Conservation (phyloP, 2,888 invertebrate genomes). For the Heliconius ismenius region DNA sequence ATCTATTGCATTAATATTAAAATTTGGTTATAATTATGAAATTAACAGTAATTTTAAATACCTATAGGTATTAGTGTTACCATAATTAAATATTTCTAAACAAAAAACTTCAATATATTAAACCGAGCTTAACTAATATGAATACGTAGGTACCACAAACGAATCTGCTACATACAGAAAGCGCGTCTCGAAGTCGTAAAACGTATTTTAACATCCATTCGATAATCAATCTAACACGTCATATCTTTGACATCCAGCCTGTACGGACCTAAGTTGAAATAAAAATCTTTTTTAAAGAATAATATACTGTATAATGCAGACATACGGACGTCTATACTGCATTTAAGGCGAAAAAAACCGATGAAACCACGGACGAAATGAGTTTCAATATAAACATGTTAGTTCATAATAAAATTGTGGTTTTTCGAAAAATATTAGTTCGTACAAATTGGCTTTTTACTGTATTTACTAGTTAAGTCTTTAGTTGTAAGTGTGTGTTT, state of each 20-base stretch:
- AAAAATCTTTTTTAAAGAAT: conserved; percentile 47
- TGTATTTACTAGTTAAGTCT: background rate
- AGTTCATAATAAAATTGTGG: conserved; percentile 76
- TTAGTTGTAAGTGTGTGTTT: background rate
- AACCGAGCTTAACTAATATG: conserved; percentile 46
- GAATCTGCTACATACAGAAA: conserved; percentile 73
- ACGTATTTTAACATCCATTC: conserved; percentile 82
- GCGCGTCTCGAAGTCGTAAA: conserved; percentile 79
- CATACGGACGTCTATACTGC: conserved; percentile 49
- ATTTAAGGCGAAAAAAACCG: conserved; percentile 61
- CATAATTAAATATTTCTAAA: conserved; percentile 13
- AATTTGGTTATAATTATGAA: background rate
- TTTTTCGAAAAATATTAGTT: conserved; percentile 63
- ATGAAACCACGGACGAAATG: conserved; percentile 71
- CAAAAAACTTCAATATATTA: conserved; percentile 22
- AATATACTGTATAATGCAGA: conserved; percentile 46
- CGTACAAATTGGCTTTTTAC: conserved; percentile 65
- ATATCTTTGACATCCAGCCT: conserved; percentile 81
- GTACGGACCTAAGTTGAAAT: conserved; percentile 66
- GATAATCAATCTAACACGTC: conserved; percentile 83
- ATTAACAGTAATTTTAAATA: background rate
- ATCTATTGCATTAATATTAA: no score
- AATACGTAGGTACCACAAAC: conserved; percentile 55
- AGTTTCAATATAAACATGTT: conserved; percentile 79
- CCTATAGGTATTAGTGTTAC: no score